Percentiles rank a stretch among this genome's conserved stretches.
Conservation (phyloP, 2,888 invertebrate species). For the Escarpia spicata region DNA sequence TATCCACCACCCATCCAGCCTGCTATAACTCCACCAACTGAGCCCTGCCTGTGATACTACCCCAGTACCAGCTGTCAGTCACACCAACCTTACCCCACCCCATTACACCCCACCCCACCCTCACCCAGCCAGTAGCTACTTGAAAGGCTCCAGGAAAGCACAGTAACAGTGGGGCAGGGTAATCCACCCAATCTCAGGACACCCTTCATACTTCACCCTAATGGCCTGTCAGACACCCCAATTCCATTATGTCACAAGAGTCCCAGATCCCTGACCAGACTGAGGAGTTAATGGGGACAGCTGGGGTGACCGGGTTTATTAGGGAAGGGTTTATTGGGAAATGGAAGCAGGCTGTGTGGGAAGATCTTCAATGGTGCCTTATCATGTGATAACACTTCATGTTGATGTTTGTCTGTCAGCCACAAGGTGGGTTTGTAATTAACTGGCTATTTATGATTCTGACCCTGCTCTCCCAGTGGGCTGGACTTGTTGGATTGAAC, state of each 20-base stretch:
- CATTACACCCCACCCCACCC: neutral
- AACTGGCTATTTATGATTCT: neutral
- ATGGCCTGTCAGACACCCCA: neutral
- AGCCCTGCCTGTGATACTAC: neutral
- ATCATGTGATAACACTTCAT: neutral
- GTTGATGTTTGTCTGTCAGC: slow-evolving; percentile 7
- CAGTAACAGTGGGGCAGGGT: neutral
- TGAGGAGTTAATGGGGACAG: neutral
- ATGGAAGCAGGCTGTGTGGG: neutral
- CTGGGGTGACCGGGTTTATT: neutral
- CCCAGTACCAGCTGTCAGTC: neutral
- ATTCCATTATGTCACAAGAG: neutral
- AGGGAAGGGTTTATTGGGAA: slow-evolving; percentile 9
- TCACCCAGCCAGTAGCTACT: neutral
- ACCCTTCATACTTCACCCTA: neutral
- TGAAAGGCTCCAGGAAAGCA: neutral
- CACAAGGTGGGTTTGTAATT: neutral
- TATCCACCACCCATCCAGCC: neutral
- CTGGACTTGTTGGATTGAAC: neutral
- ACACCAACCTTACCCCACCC: neutral
- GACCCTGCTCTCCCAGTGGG: neutral
- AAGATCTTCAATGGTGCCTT: neutral
- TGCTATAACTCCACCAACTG: neutral
- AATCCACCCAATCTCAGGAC: neutral
- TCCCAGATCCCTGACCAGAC: neutral